Percentiles rank a stretch among this genome's conserved stretches.
These are phyloP conservation scores for Carettochelys insculpta DNA, from an alignment of 2,113 vertebrate species.

Conservation along the genomic window DNA sequence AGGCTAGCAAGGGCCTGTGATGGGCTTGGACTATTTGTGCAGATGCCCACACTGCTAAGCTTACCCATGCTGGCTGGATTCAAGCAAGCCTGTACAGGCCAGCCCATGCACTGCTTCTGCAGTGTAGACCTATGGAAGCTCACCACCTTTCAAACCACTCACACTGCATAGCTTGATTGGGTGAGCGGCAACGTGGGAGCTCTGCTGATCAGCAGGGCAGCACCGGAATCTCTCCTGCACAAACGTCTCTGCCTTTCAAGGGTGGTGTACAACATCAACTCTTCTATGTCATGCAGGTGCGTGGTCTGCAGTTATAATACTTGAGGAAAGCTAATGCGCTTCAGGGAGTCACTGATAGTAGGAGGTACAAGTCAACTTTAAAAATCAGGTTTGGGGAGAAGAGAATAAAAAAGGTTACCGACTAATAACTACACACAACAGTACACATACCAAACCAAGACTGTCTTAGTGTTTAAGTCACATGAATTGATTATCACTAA, in stretches of 20 bases:
- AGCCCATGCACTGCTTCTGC: not conserved
- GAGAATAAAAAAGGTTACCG: fast-evolving
- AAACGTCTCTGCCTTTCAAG: not conserved
- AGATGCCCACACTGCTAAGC: not conserved
- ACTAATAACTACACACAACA: not conserved
- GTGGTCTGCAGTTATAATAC: not conserved
- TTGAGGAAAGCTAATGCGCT: not conserved
- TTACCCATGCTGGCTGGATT: not conserved
- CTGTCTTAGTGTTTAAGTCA: not conserved
- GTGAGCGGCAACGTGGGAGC: no score
- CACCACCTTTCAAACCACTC: not conserved
- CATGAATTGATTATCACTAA: not conserved
- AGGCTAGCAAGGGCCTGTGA: not conserved
- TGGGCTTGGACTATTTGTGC: not conserved
- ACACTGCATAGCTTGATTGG: not conserved
- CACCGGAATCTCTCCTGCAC: no score
- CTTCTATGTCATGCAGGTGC: not conserved
- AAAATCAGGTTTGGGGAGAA: not conserved
- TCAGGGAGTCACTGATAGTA: not conserved
- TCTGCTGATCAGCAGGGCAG: no score
- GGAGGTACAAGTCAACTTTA: not conserved
- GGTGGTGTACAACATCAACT: not conserved
- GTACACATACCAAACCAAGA: not conserved
- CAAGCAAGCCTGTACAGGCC: no score
- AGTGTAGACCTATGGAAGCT: not conserved